Conservation (phyloP, 2,888 invertebrate species). For the Cancer borealis region DNA sequence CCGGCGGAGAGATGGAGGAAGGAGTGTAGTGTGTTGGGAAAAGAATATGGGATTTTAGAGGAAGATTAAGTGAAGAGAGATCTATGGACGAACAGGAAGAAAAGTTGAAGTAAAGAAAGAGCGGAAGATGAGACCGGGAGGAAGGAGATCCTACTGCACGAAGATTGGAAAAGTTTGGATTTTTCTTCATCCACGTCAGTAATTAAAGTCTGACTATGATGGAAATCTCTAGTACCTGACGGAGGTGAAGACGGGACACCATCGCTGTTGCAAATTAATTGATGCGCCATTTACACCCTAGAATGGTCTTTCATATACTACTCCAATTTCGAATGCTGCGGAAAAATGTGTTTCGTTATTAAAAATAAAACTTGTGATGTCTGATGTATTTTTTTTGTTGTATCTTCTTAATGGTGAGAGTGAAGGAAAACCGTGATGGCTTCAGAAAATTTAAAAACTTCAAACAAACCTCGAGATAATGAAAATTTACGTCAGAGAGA, state of each 20-base stretch:
- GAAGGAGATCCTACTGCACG: background rate
- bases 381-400: background rate
- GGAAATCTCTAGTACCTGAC: conserved; percentile 11
- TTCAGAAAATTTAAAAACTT: no score
- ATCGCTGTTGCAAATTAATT: background rate
- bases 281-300: background rate
- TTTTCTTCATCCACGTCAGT: conserved; percentile 20
- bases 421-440: no score
- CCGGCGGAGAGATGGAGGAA: background rate
- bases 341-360: background rate
- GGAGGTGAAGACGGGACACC: background rate
- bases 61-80: background rate
- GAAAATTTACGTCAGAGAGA: no score
- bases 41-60: background rate
- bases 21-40: background rate
- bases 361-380: background rate
- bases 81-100: background rate
- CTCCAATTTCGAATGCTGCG: background rate
- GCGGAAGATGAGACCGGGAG: conserved; percentile 1
- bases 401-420: no score
- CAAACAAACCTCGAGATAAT: no score
- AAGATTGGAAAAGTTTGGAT: conserved; percentile 20
- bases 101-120: conserved; percentile 20
- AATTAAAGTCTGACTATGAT: background rate
- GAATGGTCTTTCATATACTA: background rate